These are phyloP conservation scores for Deilephila elpenor DNA, from an alignment of 2,888 invertebrate genomes.

Conservation along the genomic window DNA sequence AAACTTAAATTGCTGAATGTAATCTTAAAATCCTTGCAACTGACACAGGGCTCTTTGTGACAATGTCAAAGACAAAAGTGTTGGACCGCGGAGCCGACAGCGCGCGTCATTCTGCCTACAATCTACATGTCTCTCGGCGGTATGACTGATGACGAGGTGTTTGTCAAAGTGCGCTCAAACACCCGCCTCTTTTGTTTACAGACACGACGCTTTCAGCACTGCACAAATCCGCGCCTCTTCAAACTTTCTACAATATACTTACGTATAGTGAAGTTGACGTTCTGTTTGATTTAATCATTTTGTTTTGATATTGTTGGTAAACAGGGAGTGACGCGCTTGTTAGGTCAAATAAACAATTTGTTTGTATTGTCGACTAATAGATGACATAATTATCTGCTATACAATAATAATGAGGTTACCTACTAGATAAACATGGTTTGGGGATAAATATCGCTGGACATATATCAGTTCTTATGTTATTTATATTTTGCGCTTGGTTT, in stretches of 20 bases:
- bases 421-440: no score
- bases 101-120: slow-evolving; percentile 24
- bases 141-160: slow-evolving; percentile 42
- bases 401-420: no score
- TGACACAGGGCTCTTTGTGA: slow-evolving; percentile 42
- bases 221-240: slow-evolving; percentile 57
- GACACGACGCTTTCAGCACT: slow-evolving; percentile 55
- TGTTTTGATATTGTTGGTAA: slow-evolving; percentile 13
- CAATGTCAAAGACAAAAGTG: slow-evolving; percentile 53
- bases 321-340: neutral
- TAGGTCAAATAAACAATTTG: neutral
- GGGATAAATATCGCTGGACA: no score
- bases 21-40: slow-evolving; percentile 32
- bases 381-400: neutral
- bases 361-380: neutral
- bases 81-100: slow-evolving; percentile 12
- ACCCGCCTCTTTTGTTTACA: slow-evolving; percentile 63
- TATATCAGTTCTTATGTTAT: no score
- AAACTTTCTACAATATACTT: slow-evolving; percentile 57
- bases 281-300: slow-evolving; percentile 37
- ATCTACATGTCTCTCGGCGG: neutral
- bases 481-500: no score
- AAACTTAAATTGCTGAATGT: slow-evolving; percentile 20
- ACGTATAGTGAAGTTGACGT: slow-evolving; percentile 42
- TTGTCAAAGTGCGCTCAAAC: slow-evolving; percentile 59